Percentiles rank a stretch among this genome's conserved stretches.
These are phyloP conservation scores for Rhaphigaster nebulosa DNA, from an alignment of 2,888 invertebrate species.

Conservation along the genomic window DNA sequence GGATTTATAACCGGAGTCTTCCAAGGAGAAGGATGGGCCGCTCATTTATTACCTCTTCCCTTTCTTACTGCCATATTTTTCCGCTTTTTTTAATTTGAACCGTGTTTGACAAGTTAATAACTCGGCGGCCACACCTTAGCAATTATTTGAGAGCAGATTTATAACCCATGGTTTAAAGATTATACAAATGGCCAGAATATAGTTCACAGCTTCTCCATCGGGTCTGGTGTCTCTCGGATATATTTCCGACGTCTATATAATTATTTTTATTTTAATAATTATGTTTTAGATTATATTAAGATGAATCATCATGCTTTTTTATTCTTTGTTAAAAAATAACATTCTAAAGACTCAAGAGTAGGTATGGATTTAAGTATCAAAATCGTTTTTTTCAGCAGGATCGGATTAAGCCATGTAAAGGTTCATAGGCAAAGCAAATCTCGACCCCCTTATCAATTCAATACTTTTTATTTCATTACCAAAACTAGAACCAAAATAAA, in stretches of 20 bases:
- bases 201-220: background rate
- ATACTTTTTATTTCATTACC: no score
- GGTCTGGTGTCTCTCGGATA: background rate
- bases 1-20: conserved; percentile 44
- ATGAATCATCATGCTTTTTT: background rate
- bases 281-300: no score
- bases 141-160: conserved; percentile 38
- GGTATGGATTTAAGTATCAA: no score
- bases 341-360: no score
- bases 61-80: conserved; percentile 11
- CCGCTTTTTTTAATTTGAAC: conserved; percentile 38
- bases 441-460: no score
- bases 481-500: no score
- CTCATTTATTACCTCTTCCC: conserved; percentile 36
- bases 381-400: no score
- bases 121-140: conserved; percentile 42
- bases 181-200: conserved; percentile 35
- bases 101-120: conserved; percentile 49
- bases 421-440: no score
- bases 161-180: background rate
- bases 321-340: background rate
- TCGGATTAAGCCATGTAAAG: no score
- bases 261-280: background rate
- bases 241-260: background rate
- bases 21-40: background rate